Evolutionary conservation across 2,888 invertebrate species (phyloP).

Genomic region (Rhamphomyia laevipes): DNA sequence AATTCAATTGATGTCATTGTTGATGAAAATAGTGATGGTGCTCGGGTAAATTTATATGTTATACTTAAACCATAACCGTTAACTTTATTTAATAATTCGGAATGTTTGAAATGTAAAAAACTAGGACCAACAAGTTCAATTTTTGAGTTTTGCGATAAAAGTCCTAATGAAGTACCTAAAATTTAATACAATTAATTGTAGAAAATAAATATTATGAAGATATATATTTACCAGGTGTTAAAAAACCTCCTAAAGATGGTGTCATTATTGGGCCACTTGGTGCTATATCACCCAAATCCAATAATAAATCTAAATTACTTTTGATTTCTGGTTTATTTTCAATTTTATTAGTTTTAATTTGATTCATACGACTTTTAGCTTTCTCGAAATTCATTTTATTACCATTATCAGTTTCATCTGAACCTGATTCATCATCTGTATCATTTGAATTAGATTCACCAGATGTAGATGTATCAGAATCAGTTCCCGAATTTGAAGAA

Average conservation of each 20-base stretch:
- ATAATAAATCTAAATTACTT: constrained; percentile 66
- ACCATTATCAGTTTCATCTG: constrained; percentile 24
- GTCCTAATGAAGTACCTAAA: neutral
- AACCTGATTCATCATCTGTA: constrained; percentile 13
- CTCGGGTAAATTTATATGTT: constrained; percentile 58
- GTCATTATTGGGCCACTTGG: constrained; percentile 58
- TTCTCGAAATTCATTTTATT: constrained; percentile 21
- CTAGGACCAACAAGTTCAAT: constrained; percentile 49
- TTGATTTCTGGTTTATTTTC: constrained; percentile 28
- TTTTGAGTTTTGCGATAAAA: constrained; percentile 16
- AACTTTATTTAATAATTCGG: constrained; percentile 60
- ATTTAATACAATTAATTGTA: neutral
- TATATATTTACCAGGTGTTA: constrained; percentile 46
- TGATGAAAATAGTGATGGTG: constrained; percentile 70
- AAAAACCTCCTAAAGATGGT: constrained; percentile 67
- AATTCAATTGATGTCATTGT: constrained; percentile 74
- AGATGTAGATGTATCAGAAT: constrained; percentile 9
- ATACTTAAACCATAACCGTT: constrained; percentile 55
- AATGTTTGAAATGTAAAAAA: constrained; percentile 46
- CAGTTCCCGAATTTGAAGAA: constrained; percentile 10
- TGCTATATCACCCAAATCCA: constrained; percentile 68
- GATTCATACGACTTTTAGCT: neutral
- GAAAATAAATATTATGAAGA: neutral
- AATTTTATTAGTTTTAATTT: constrained; percentile 5
- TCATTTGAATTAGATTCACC: constrained; percentile 10